phyloP scores from a whole-genome alignment of 2,888 invertebrate genomes.

The Phortica okadai region DNA sequence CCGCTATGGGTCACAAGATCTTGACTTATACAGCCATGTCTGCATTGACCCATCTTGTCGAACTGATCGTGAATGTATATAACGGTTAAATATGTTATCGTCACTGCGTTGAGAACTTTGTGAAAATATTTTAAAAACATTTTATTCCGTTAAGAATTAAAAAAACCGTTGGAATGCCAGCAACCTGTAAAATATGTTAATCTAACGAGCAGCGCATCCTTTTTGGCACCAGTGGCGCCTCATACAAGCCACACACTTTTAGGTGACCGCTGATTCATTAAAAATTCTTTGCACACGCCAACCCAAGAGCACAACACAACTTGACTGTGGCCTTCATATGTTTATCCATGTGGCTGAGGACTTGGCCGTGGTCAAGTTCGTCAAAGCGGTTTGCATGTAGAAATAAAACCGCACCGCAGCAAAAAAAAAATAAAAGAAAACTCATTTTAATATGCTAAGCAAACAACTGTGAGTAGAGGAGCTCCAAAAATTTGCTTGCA shows the following conservation, averaged over 20 bases:
- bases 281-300: conserved; percentile 14
- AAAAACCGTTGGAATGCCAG: neutral
- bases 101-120: neutral
- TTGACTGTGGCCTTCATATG: conserved; percentile 2
- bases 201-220: neutral
- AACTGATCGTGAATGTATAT: too few relatives aligned
- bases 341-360: neutral
- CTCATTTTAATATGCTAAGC: conserved; percentile 35
- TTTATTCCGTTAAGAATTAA: neutral
- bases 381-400: neutral
- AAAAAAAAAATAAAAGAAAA: neutral
- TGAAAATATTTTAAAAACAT: neutral
- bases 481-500: neutral
- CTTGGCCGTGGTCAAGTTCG: neutral
- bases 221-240: neutral
- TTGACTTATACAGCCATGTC: too few relatives aligned
- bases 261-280: conserved; percentile 13
- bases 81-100: neutral
- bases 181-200: conserved; percentile 4
- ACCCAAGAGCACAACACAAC: neutral
- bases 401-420: conserved; percentile 10
- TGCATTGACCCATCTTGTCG: too few relatives aligned
- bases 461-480: conserved; percentile 32
- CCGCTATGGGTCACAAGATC: too few relatives aligned
- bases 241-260: neutral